Percentiles rank a stretch among this genome's conserved stretches.
phyloP scores from a whole-genome alignment of 2,797 vertebrate genomes.

The Apodemus agrarius region DNA sequence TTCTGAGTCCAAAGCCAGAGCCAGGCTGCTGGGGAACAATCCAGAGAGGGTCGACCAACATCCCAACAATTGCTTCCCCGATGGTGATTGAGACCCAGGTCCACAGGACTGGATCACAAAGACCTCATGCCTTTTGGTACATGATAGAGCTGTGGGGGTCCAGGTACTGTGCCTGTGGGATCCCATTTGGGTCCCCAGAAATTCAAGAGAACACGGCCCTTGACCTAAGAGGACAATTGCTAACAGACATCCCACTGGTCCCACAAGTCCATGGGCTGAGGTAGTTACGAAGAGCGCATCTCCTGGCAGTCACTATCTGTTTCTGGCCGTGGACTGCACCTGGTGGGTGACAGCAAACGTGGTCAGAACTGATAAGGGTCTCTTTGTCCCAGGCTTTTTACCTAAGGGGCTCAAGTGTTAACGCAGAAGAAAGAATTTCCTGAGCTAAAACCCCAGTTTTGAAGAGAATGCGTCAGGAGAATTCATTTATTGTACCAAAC shows the following conservation, averaged over 20 bases:
- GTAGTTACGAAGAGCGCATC: background rate
- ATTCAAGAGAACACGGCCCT: background rate
- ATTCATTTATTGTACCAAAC: background rate
- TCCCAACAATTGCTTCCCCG: background rate
- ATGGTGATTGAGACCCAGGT: background rate
- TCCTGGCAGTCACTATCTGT: background rate
- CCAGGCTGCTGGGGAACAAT: background rate
- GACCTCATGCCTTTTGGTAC: background rate
- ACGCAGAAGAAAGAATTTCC: background rate
- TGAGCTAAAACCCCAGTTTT: slow-evolving; percentile 2
- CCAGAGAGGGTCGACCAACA: background rate
- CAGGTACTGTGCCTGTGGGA: background rate
- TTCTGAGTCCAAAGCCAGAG: background rate
- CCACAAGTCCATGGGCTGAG: background rate
- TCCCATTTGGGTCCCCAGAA: background rate
- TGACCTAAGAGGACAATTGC: background rate
- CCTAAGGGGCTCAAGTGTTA: background rate
- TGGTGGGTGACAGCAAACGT: background rate
- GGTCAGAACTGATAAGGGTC: background rate
- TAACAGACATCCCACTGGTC: background rate
- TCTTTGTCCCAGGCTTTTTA: background rate
- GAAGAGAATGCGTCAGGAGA: background rate
- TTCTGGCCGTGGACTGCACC: background rate
- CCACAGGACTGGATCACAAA: background rate
- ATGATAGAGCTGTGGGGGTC: background rate